Evolutionary conservation across 2,113 vertebrate species (phyloP), one percentile per base, ranked within the genome.

Genomic region (Ailurus styani): DNA sequence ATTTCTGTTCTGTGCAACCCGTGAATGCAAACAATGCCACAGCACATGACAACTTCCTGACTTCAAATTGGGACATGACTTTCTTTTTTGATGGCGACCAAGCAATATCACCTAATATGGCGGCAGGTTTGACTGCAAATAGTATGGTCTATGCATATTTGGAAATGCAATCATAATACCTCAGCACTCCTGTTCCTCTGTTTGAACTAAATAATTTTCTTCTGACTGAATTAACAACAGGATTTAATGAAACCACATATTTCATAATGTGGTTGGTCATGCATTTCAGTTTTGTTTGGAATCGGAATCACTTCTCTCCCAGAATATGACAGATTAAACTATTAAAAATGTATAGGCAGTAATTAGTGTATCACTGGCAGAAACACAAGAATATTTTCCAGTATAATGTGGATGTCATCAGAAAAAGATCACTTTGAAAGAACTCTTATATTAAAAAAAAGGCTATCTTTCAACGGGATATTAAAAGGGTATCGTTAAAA

Each of bases 261-360:
- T 98, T 98, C 87, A 45, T 95, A 98, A 98, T 75, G 97, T 94
- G 97, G 97, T 98, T 98, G 98, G 97, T 97, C 98, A 98, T 86
- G 97, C 97, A 97, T 95, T 96, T 97, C 97, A 98, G 98, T 98
- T 99, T 98, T 98, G 98, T 98, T 98, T 98, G 97, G 96, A 98
- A 98, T 97, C 95, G 42, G 93, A 98, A 98, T 97, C 96, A 97
- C 94, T 97, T 96, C 95, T 98, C 96, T 98, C 95, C 92, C 95
- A 97, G 97, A 98, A 98, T 97, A 98, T 97, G 98, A 99, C 98
- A 98, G 98, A 98, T 98, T 98, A 98, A 98, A 98, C 98, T 97
- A 98, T 99, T 99, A 99, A 99, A 99, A 98, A 98, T 98, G 97
- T 98, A 99, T 97, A 98, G 96, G 90, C 83, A 97, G 94, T 98